Percentiles rank a stretch among this genome's conserved stretches.
These are phyloP conservation scores for Arenaria interpres DNA, from an alignment of 2,113 vertebrate species.

Conservation along the genomic window DNA sequence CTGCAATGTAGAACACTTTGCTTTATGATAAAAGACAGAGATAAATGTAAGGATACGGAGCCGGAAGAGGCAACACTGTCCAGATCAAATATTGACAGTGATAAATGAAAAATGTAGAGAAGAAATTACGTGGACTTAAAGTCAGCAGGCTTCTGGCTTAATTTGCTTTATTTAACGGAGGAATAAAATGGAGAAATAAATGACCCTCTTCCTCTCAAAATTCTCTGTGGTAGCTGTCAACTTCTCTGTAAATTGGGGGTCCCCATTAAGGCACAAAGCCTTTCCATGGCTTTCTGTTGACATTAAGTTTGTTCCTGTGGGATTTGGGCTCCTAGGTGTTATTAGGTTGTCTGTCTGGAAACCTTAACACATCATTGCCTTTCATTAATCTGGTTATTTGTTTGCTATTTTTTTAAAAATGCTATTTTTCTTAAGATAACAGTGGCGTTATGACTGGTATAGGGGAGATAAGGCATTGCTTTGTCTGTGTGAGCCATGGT, in stretches of 20 bases:
- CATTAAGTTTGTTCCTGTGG: background rate
- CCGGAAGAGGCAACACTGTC: background rate
- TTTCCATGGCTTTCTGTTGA: background rate
- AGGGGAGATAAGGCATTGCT: background rate
- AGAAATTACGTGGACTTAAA: background rate
- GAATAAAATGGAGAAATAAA: background rate
- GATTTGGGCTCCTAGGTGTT: background rate
- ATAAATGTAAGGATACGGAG: background rate
- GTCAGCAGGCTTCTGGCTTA: background rate
- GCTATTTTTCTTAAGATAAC: background rate
- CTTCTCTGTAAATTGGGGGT: background rate
- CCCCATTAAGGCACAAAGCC: background rate
- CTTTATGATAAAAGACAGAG: background rate
- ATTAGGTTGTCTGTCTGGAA: background rate
- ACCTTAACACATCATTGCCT: background rate
- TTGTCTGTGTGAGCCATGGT: background rate
- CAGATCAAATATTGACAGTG: background rate
- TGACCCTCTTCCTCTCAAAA: background rate
- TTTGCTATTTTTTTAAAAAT: background rate
- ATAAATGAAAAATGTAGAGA: background rate
- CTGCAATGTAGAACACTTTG: background rate
- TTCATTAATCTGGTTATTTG: background rate
- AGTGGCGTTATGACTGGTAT: background rate
- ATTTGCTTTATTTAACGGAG: background rate
- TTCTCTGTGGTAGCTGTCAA: background rate